Conservation (phyloP, 2,797 vertebrate species). For the Mus minutoides region DNA sequence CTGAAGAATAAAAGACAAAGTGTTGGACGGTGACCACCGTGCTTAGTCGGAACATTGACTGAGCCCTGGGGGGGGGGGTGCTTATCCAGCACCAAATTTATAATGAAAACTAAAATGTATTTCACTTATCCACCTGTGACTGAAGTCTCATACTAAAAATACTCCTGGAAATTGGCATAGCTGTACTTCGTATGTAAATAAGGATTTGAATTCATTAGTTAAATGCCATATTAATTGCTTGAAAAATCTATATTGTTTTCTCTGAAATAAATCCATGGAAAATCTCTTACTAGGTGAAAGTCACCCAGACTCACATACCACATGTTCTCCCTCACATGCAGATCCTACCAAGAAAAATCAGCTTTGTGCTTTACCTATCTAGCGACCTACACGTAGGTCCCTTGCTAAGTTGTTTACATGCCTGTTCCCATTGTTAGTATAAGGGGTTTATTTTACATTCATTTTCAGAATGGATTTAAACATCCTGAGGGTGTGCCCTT, state of each 20-base stretch:
- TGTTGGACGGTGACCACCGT: too few relatives aligned
- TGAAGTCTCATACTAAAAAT: background rate
- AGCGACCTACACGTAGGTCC: background rate
- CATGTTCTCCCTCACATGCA: background rate
- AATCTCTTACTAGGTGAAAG: background rate
- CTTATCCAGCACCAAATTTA: background rate
- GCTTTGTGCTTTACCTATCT: background rate
- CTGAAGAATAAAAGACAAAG: background rate
- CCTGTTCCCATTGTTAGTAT: background rate
- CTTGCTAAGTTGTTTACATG: background rate
- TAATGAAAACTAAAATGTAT: background rate
- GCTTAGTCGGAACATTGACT: background rate
- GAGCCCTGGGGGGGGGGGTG: background rate
- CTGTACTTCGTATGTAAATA: background rate
- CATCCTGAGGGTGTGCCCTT: background rate
- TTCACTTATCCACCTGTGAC: background rate
- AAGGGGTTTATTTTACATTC: background rate
- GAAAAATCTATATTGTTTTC: background rate
- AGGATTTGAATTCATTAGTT: background rate
- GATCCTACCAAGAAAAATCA: background rate
- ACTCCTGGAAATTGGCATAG: background rate
- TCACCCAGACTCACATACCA: background rate
- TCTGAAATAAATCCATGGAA: background rate
- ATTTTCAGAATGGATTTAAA: background rate
- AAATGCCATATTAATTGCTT: background rate